Conservation (phyloP, 2,888 invertebrate genomes). For the Limnephilus rhombicus region DNA sequence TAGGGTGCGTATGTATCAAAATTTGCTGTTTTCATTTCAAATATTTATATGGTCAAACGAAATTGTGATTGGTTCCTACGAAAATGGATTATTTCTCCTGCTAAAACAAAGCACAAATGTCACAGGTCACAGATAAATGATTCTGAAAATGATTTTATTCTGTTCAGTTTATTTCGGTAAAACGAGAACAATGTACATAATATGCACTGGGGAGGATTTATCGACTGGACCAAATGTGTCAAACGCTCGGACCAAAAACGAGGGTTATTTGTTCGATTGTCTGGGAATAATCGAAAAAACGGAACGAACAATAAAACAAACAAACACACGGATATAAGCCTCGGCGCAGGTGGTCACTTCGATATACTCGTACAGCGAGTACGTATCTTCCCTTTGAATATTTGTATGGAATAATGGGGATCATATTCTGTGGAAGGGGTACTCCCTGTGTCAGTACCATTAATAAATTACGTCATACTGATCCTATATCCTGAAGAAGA, state of each 20-base stretch:
- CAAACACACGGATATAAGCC: neutral
- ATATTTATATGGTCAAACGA: neutral
- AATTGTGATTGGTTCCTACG: neutral
- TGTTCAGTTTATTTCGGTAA: neutral
- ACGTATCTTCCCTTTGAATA: neutral
- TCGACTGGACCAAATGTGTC: neutral
- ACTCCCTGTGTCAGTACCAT: neutral
- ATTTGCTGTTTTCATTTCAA: neutral
- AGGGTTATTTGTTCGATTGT: neutral
- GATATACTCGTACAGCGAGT: neutral
- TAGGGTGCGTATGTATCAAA: neutral
- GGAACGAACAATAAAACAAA: neutral
- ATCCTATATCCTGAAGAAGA: neutral
- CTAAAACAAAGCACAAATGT: neutral
- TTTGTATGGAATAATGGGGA: neutral
- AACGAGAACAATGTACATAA: neutral
- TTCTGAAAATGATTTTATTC: neutral
- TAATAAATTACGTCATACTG: too few relatives aligned
- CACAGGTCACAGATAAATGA: neutral
- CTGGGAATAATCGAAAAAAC: neutral
- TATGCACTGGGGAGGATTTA: neutral
- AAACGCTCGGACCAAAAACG: neutral
- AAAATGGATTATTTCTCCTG: neutral
- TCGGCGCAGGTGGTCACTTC: neutral
- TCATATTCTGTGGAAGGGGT: neutral